A percentile compares a stretch with the other conserved stretches of the same genome.
These are phyloP conservation scores for Poecilus cupreus DNA, from an alignment of 2,888 invertebrate genomes.

Conservation along the genomic window DNA sequence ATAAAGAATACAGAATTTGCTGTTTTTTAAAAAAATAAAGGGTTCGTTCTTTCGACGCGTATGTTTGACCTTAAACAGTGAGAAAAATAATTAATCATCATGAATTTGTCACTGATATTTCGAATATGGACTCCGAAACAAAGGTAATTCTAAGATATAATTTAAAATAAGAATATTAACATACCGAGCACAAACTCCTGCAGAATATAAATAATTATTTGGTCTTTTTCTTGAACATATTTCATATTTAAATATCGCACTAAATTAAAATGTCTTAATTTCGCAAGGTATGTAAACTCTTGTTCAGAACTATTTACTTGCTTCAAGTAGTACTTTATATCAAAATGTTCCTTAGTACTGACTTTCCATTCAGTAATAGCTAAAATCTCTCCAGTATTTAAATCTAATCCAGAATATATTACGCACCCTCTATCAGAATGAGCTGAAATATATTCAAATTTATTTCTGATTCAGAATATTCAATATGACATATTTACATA, in stretches of 20 bases:
- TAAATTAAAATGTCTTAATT: slow-evolving; percentile 82
- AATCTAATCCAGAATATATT: slow-evolving; percentile 86
- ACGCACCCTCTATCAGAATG: slow-evolving; percentile 85
- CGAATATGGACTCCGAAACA: background rate
- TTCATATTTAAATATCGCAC: slow-evolving; percentile 86
- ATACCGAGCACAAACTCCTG: slow-evolving; percentile 80
- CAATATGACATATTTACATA: slow-evolving; percentile 74
- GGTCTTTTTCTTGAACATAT: slow-evolving; percentile 77
- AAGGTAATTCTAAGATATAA: slow-evolving; percentile 3
- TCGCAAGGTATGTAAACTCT: slow-evolving; percentile 83
- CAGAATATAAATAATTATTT: slow-evolving; percentile 80
- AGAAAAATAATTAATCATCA: background rate
- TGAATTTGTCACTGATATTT: background rate
- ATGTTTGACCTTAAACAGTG: too few species aligned
- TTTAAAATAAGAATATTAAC: slow-evolving; percentile 48
- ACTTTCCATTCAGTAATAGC: slow-evolving; percentile 87
- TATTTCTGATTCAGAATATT: background rate
- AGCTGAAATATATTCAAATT: slow-evolving; percentile 72
- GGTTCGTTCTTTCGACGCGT: too few species aligned
- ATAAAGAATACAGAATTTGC: too few species aligned
- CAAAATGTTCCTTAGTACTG: slow-evolving; percentile 70
- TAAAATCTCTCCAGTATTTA: slow-evolving; percentile 81
- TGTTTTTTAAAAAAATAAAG: too few species aligned
- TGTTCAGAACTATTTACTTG: slow-evolving; percentile 84
- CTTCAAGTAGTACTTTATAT: slow-evolving; percentile 72